Percentiles rank a stretch among this genome's conserved stretches.
phyloP scores from a whole-genome alignment of 1,140 invertebrate species.

The Idris sp. region DNA sequence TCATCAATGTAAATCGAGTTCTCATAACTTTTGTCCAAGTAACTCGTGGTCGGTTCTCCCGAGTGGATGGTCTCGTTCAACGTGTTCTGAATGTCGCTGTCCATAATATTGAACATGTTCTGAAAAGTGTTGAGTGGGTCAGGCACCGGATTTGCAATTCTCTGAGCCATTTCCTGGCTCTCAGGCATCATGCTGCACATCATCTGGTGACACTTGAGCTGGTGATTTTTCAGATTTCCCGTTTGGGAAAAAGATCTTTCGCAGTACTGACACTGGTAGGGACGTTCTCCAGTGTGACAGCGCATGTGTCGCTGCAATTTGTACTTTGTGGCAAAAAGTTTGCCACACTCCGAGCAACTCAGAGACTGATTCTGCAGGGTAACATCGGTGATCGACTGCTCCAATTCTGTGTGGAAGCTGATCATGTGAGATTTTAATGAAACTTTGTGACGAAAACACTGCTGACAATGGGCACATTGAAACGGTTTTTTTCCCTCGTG shows the following conservation, averaged over 20 bases:
- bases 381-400: constrained; percentile 43
- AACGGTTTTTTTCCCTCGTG: constrained; percentile 79
- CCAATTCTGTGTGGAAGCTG: constrained; percentile 69
- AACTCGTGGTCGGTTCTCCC: constrained; percentile 64
- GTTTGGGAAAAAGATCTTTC: constrained; percentile 80
- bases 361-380: constrained; percentile 55
- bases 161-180: constrained; percentile 35
- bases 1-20: constrained; percentile 72
- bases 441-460: constrained; percentile 74
- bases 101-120: constrained; percentile 67
- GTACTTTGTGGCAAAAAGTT: constrained; percentile 76
- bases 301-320: constrained; percentile 76
- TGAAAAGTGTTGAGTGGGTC: constrained; percentile 64
- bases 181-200: constrained; percentile 43
- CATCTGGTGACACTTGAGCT: constrained; percentile 70
- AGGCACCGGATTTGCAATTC: constrained; percentile 27
- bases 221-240: constrained; percentile 81
- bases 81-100: constrained; percentile 72
- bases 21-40: constrained; percentile 69
- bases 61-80: constrained; percentile 73
- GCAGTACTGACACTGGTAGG: constrained; percentile 79
- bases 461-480: constrained; percentile 80
- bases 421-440: constrained; percentile 76
- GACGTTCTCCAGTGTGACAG: constrained; percentile 79
- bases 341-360: constrained; percentile 74